Percentiles rank a stretch among this genome's conserved stretches.
phyloP scores from a whole-genome alignment of 2,113 vertebrate genomes.

The Diadophis punctatus region DNA sequence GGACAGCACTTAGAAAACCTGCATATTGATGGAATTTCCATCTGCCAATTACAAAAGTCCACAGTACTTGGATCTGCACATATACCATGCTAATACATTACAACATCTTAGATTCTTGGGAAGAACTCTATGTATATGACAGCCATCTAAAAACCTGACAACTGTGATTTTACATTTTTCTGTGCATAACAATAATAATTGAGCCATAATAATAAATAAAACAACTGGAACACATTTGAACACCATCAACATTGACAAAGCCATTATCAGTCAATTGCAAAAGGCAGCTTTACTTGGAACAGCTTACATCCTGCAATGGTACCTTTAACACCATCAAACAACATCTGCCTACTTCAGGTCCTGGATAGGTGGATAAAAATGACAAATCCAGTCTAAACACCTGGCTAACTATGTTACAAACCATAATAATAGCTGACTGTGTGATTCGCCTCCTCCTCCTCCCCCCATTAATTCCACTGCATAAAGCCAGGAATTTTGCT shows the following conservation, averaged over 20 bases:
- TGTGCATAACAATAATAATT: background rate
- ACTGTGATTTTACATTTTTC: background rate
- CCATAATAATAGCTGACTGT: background rate
- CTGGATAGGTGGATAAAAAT: background rate
- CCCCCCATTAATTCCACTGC: slow-evolving; percentile 54
- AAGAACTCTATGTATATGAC: background rate
- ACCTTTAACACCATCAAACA: background rate
- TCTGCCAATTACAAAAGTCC: background rate
- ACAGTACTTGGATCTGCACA: background rate
- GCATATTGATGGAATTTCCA: background rate
- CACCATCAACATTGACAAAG: background rate
- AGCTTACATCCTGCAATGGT: background rate
- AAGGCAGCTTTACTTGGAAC: background rate
- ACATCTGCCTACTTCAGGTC: background rate
- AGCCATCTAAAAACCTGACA: background rate
- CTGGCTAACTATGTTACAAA: background rate
- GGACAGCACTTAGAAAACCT: background rate
- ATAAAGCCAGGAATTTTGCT: slow-evolving; percentile 58
- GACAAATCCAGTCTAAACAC: background rate
- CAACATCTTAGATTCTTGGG: background rate
- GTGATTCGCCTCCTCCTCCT: background rate
- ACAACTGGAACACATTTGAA: background rate
- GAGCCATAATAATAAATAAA: background rate
- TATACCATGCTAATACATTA: background rate
- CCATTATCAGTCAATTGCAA: background rate